phyloP scores from a whole-genome alignment of 2,888 invertebrate genomes.

The Caenorhabditis uteleia region DNA sequence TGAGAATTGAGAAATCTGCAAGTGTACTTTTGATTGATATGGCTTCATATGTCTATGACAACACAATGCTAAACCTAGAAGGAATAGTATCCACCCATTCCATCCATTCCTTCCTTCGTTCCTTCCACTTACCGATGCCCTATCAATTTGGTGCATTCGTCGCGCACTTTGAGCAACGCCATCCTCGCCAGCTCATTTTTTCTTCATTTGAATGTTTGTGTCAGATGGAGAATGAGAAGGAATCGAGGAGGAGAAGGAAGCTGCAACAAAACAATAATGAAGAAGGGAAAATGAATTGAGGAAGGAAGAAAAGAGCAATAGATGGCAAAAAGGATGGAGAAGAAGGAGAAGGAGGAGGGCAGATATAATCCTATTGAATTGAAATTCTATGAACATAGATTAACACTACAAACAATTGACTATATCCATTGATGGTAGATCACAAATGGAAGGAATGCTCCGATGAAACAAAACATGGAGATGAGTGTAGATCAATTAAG shows the following conservation, averaged over 20 bases:
- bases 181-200: slow-evolving; percentile 20
- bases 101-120: not conserved
- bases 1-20: slow-evolving; percentile 58
- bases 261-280: not conserved
- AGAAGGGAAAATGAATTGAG: not conserved
- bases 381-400: too few relatives aligned
- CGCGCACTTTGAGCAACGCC: slow-evolving; percentile 47
- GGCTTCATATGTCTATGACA: too few relatives aligned
- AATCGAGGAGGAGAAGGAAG: not conserved
- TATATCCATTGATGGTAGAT: too few relatives aligned
- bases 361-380: too few relatives aligned
- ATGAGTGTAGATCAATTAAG: too few relatives aligned
- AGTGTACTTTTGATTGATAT: too few relatives aligned
- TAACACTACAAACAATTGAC: too few relatives aligned
- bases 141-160: slow-evolving; percentile 58
- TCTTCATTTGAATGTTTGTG: slow-evolving; percentile 5
- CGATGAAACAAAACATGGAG: too few relatives aligned
- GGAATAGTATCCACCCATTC: too few relatives aligned
- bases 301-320: not conserved
- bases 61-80: too few relatives aligned
- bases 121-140: slow-evolving; percentile 51
- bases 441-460: too few relatives aligned
- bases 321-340: slow-evolving; percentile 3
- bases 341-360: slow-evolving; percentile 2
- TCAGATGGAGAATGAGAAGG: not conserved